phyloP scores from a whole-genome alignment of 1,140 invertebrate genomes.

The Drosophila nigrodunni region DNA sequence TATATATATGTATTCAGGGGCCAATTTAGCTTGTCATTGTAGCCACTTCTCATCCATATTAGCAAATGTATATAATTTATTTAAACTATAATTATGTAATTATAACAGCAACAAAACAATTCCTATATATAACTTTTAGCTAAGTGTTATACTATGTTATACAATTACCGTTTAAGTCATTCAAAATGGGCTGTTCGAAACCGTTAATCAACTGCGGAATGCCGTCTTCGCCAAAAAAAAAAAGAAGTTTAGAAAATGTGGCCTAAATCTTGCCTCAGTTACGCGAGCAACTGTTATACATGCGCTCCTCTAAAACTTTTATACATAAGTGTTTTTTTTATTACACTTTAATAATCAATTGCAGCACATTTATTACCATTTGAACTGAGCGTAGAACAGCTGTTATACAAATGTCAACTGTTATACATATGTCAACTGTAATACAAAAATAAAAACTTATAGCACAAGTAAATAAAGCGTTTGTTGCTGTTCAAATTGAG shows the following conservation, averaged over 20 bases:
- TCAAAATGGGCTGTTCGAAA: slow-evolving; percentile 26
- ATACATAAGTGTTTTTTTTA: neutral
- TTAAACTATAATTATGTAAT: slow-evolving; percentile 18
- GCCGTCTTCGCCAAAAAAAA: slow-evolving; percentile 35
- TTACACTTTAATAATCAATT: too few relatives aligned
- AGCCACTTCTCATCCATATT: slow-evolving; percentile 33
- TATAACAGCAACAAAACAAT: slow-evolving; percentile 20
- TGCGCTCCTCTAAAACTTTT: neutral
- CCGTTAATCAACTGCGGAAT: slow-evolving; percentile 20
- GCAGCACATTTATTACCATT: too few relatives aligned
- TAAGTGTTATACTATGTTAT: slow-evolving; percentile 47
- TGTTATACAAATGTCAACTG: too few relatives aligned
- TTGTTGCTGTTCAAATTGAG: too few relatives aligned
- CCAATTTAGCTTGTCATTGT: slow-evolving; percentile 29
- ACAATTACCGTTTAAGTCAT: slow-evolving; percentile 18
- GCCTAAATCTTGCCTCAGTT: slow-evolving; percentile 35
- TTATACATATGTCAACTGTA: too few relatives aligned
- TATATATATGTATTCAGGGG: slow-evolving; percentile 12
- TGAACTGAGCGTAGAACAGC: too few relatives aligned
- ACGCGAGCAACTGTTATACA: slow-evolving; percentile 35
- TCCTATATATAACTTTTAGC: slow-evolving; percentile 32
- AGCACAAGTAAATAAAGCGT: too few relatives aligned
- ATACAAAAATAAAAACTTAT: too few relatives aligned
- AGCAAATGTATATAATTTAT: slow-evolving; percentile 44
- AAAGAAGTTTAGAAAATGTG: neutral